A percentile compares a stretch with the other conserved stretches of the same genome.
Evolutionary conservation across 2,113 vertebrate genomes (phyloP).

Genomic region (Bombycilla garrulus): DNA sequence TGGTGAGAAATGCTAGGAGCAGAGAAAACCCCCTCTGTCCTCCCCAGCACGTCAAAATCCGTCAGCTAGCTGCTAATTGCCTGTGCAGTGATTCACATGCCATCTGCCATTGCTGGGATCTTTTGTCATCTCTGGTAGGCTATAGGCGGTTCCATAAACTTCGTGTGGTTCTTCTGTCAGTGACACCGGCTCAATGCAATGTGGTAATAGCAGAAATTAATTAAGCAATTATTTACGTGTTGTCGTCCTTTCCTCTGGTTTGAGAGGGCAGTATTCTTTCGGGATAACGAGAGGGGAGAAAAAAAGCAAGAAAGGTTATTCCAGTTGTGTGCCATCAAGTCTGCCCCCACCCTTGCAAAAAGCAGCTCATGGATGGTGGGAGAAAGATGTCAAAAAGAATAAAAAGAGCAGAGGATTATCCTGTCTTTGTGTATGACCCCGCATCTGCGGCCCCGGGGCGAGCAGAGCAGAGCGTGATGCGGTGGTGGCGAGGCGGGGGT

Average conservation of each 20-base stretch:
- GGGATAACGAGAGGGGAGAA: not conserved
- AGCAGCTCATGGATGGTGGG: not conserved
- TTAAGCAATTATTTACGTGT: not conserved
- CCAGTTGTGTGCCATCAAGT: not conserved
- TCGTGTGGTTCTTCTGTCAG: conserved; percentile 29
- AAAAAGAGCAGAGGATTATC: not conserved
- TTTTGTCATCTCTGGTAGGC: conserved; percentile 23
- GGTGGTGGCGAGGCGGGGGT: not conserved
- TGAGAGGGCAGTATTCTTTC: not conserved
- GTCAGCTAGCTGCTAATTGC: conserved; percentile 68
- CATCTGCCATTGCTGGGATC: conserved; percentile 58
- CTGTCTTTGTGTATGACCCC: not conserved
- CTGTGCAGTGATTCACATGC: conserved; percentile 56
- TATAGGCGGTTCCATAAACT: not conserved
- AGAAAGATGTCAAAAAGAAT: not conserved
- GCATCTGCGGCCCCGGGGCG: not conserved
- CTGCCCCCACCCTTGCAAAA: not conserved
- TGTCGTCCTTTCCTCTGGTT: not conserved
- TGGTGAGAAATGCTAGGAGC: conserved; percentile 27
- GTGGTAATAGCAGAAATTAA: conserved; percentile 3
- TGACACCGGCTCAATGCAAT: not conserved
- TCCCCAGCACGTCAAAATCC: conserved; percentile 44
- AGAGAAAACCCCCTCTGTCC: conserved; percentile 42
- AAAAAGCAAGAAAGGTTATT: not conserved
- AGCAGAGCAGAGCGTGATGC: not conserved